Evolutionary conservation across 2,797 vertebrate genomes (phyloP), one percentile per base, ranked within the genome.

Genomic region (Silurus aristotelis): DNA sequence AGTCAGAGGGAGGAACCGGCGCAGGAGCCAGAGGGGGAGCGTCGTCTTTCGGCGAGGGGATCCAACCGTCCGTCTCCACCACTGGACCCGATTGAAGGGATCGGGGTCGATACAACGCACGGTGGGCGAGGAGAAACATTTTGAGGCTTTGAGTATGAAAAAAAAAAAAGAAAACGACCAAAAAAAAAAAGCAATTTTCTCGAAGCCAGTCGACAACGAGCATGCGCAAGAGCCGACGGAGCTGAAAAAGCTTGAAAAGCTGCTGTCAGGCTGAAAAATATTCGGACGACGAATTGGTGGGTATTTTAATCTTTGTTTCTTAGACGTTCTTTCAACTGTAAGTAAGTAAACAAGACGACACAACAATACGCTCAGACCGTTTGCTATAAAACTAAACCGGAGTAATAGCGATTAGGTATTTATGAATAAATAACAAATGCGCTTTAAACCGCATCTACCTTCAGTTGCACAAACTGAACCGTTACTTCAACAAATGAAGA

Each of bases 1-100:
- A 99, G 86, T 92, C 93, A 0, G 95, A 96, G 5, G 95, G 92
- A 0, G 95, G 92, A 0, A 91, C 89, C 63, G 80, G 92, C 1
- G 95, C 95, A 78, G 85, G 91, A 4, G 95, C 95, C 82, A 75
- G 92, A 91, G 75, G 93, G 0, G 93, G 94, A 0, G 90, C 94
- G 86, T 89, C 91, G 3, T 90, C 90, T 73, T 94, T 93, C 6
- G 94, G 95, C 10, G 98, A 99, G 82, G 96, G 95, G 0, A 94
- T 96, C 4, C 97, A 98, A 90, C 96, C 96, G 17, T 99, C 97
- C 0, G 98, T 99, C 89, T 99, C 98, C 89, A 99, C 98, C 5
- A 99, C 98, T 0, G 98, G 98, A 76, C 98, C 97, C 0, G 98
- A 99, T 83, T 99, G 96, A 99, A 81, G 0, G 10, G 17, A 10